Conservation (phyloP, 2,797 vertebrate species). For the Clarias pachynema region DNA sequence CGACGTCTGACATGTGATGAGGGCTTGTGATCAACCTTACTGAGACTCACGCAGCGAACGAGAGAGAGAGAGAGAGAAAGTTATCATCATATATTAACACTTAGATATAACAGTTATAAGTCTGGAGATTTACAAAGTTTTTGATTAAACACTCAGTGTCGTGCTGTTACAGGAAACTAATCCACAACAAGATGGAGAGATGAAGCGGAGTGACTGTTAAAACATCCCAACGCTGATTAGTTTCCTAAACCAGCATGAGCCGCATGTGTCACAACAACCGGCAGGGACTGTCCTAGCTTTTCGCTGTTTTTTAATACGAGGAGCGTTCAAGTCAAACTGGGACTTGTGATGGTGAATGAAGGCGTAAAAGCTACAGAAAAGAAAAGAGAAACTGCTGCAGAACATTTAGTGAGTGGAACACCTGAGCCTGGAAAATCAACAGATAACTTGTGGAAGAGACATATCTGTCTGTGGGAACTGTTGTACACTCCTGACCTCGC, state of each 20-base stretch:
- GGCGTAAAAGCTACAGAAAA: too few relatives aligned
- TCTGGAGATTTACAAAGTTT: not conserved
- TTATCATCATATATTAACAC: not conserved
- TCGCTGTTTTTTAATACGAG: not conserved
- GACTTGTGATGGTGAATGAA: too few relatives aligned
- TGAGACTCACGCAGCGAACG: not conserved
- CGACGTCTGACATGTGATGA: conserved; percentile 46
- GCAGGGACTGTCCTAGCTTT: not conserved
- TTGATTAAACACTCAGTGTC: not conserved
- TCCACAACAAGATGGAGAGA: not conserved
- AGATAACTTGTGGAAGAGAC: too few relatives aligned
- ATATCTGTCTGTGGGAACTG: too few relatives aligned
- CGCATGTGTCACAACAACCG: not conserved
- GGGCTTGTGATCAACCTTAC: conserved; percentile 49
- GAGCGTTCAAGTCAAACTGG: too few relatives aligned
- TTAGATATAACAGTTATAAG: not conserved
- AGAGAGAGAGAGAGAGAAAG: not conserved
- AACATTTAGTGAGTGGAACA: too few relatives aligned
- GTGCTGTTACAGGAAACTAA: not conserved
- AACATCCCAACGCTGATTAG: not conserved
- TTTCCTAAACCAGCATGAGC: not conserved
- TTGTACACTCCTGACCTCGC: too few relatives aligned
- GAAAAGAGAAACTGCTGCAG: too few relatives aligned
- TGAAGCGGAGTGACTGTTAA: not conserved
- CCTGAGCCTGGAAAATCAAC: too few relatives aligned